Evolutionary conservation across 1,140 invertebrate genomes (phyloP).

Genomic region (Cotesia vestalis): DNA sequence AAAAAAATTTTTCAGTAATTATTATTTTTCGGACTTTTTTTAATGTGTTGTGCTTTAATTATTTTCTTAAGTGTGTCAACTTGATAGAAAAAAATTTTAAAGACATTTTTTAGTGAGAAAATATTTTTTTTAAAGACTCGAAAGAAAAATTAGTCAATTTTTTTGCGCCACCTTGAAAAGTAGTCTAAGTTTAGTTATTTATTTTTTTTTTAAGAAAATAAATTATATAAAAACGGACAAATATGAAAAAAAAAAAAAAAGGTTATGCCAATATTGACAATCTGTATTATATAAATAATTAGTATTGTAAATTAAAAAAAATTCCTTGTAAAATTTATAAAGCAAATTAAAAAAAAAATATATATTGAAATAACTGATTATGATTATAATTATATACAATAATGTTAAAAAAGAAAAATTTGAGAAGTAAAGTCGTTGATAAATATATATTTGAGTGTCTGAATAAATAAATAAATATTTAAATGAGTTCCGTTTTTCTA

Average conservation of each 20-base stretch:
- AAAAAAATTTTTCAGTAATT: too few relatives aligned
- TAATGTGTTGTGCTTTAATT: too few relatives aligned
- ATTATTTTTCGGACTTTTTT: too few relatives aligned
- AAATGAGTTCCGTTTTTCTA: conserved; percentile 64
- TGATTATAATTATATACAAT: conserved; percentile 38
- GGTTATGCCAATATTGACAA: conserved; percentile 57
- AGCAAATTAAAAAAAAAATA: conserved; percentile 20
- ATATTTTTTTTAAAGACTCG: too few relatives aligned
- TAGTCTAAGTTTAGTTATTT: too few relatives aligned
- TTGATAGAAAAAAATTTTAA: too few relatives aligned
- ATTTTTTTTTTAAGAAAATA: too few relatives aligned
- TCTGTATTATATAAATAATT: conserved; percentile 52
- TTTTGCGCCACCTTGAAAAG: too few relatives aligned
- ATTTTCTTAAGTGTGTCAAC: too few relatives aligned
- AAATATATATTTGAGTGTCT: conserved; percentile 53
- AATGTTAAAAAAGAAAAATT: conserved; percentile 39
- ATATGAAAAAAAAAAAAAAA: conserved; percentile 17
- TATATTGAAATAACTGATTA: conserved; percentile 35
- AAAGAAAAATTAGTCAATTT: too few relatives aligned
- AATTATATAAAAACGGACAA: background rate
- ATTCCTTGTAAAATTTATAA: background rate
- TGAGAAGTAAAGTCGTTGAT: conserved; percentile 49
- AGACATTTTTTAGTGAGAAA: too few relatives aligned
- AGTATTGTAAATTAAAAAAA: background rate
- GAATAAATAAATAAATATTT: conserved; percentile 49